Percentiles rank a stretch among this genome's conserved stretches.
Evolutionary conservation across 2,113 vertebrate genomes (phyloP).

Genomic region (Stigmatopora nigra): DNA sequence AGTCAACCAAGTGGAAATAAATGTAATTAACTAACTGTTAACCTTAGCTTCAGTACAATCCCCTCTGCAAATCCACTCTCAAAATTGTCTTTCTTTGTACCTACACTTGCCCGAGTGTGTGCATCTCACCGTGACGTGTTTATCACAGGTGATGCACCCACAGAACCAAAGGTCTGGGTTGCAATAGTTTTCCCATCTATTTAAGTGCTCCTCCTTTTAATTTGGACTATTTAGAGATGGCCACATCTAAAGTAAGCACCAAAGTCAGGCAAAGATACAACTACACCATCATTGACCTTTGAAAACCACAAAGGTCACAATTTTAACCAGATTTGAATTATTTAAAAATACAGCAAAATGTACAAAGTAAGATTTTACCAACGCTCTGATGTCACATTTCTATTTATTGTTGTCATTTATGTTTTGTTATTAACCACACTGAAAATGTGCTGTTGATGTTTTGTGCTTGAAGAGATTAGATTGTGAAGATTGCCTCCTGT

Average conservation of each 20-base stretch:
- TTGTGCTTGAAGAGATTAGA: constrained; percentile 53
- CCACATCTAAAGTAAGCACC: not conserved
- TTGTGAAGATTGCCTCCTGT: constrained; percentile 64
- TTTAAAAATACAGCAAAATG: constrained; percentile 1
- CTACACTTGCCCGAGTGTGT: not conserved
- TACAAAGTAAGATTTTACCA: not conserved
- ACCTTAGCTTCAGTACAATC: not conserved
- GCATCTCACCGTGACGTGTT: constrained; percentile 3
- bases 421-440: constrained; percentile 36
- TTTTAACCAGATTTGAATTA: constrained; percentile 44
- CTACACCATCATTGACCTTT: too few relatives aligned
- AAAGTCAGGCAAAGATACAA: too few relatives aligned
- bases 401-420: constrained; percentile 17
- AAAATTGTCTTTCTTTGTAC: too few relatives aligned
- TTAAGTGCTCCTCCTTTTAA: constrained; percentile 36
- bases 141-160: constrained; percentile 35
- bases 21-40: constrained; percentile 5
- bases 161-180: constrained; percentile 33
- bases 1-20: constrained; percentile 12
- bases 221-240: constrained; percentile 26
- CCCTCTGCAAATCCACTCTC: not conserved
- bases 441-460: constrained; percentile 29
- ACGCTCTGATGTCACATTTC: constrained; percentile 10
- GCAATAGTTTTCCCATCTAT: constrained; percentile 39
- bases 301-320: constrained; percentile 11